Evolutionary conservation across 2,113 vertebrate species (phyloP).

Genomic region (Synchiropus splendidus): DNA sequence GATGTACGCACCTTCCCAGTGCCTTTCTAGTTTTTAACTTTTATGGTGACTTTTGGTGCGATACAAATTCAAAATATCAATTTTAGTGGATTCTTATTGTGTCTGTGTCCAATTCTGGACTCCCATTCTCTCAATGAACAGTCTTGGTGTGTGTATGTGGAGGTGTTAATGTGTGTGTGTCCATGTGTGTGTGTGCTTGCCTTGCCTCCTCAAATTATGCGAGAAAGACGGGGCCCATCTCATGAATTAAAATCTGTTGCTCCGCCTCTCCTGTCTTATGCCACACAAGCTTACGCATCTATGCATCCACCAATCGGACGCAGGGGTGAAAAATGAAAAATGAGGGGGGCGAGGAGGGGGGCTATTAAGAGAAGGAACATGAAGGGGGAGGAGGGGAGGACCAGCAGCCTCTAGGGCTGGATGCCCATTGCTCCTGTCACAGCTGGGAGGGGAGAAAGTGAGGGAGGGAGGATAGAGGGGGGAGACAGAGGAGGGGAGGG

Average conservation of each 20-base stretch:
- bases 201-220: constrained; percentile 34
- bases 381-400: constrained; percentile 35
- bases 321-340: constrained; percentile 2
- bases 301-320: constrained; percentile 41
- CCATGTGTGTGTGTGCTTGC: constrained; percentile 12
- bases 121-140: constrained; percentile 16
- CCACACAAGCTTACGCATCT: constrained; percentile 31
- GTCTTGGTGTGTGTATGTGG: constrained; percentile 7
- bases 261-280: constrained; percentile 28
- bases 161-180: constrained; percentile 7
- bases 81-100: no score
- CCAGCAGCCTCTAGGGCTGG: constrained; percentile 46
- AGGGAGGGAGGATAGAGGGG: constrained; percentile 10
- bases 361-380: neutral
- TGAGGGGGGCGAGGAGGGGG: neutral
- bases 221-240: constrained; percentile 45
- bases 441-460: constrained; percentile 57
- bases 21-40: no score
- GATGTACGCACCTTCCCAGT: no score
- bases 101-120: no score
- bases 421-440: constrained; percentile 52
- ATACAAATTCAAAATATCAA: no score
- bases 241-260: constrained; percentile 58
- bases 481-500: constrained; percentile 3
- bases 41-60: no score